phyloP scores from a whole-genome alignment of 2,888 invertebrate genomes.

The Drosophila tripunctata region DNA sequence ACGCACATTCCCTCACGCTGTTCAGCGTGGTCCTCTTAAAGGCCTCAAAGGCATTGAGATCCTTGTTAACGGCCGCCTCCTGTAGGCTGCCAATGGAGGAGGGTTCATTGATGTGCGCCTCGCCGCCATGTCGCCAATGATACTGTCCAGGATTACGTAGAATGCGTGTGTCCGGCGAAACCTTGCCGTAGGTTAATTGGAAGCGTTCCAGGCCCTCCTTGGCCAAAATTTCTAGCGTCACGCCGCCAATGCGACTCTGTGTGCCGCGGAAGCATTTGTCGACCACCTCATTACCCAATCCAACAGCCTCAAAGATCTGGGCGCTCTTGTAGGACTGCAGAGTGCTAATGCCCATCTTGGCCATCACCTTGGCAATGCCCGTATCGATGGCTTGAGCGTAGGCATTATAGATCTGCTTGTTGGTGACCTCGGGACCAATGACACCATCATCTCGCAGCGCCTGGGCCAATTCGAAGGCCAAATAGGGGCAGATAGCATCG shows the following conservation, averaged over 20 bases:
- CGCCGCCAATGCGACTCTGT: conserved; percentile 92
- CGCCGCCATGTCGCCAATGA: conserved; percentile 98
- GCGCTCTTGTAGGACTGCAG: conserved; percentile 99
- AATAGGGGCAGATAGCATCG: conserved; percentile 98
- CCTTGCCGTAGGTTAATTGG: conserved; percentile 88
- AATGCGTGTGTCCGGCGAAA: conserved; percentile 87
- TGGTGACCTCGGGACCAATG: conserved; percentile 90
- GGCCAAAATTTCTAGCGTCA: conserved; percentile 94
- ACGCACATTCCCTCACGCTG: conserved; percentile 92
- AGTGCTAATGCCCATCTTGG: conserved; percentile 99
- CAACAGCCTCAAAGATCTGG: conserved; percentile 99
- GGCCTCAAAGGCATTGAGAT: conserved; percentile 92
- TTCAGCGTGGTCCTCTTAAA: conserved; percentile 94
- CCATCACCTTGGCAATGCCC: conserved; percentile 97
- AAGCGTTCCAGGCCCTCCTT: conserved; percentile 93
- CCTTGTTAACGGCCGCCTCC: conserved; percentile 94
- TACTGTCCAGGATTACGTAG: conserved; percentile 95
- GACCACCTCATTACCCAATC: conserved; percentile 95
- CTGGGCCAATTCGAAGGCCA: conserved; percentile 96
- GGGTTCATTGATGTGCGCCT: conserved; percentile 99
- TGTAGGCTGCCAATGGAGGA: conserved; percentile 89
- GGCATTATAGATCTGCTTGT: conserved; percentile 92
- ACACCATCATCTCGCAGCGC: conserved; percentile 94
- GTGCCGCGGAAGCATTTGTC: conserved; percentile 95
- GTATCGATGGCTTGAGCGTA: conserved; percentile 96